Conservation (phyloP, 2,113 vertebrate species). For the Platichthys stellatus region DNA sequence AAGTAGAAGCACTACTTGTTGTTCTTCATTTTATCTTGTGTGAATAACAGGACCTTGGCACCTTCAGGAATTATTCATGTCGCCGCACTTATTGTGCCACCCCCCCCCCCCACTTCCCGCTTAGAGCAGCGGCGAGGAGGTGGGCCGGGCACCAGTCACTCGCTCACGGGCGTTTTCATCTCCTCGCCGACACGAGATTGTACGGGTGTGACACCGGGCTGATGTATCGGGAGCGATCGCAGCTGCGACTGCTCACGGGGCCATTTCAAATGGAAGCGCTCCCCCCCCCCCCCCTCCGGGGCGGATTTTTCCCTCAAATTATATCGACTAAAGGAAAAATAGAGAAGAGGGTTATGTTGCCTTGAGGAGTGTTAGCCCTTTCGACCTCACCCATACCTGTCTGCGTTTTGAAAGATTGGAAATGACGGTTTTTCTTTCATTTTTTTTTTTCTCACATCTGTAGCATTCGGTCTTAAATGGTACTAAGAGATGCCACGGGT, state of each 20-base stretch:
- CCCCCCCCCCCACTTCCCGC: neutral
- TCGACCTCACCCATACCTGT: conserved; percentile 23
- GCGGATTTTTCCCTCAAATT: conserved; percentile 37
- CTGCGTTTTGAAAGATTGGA: conserved; percentile 14
- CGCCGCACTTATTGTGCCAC: conserved; percentile 22
- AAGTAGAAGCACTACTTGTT: conserved; percentile 44
- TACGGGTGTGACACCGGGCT: conserved; percentile 63
- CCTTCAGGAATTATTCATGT: conserved; percentile 59
- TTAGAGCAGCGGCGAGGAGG: conserved; percentile 34
- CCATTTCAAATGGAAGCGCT: conserved; percentile 49
- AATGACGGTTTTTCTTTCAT: conserved; percentile 4
- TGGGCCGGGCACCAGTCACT: conserved; percentile 72
- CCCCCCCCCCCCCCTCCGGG: conserved; percentile 25
- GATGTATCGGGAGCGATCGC: conserved; percentile 62
- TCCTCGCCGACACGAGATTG: conserved; percentile 64
- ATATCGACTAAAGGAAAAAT: conserved; percentile 37
- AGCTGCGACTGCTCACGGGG: conserved; percentile 51
- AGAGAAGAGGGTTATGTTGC: conserved; percentile 37
- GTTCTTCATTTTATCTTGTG: conserved; percentile 65
- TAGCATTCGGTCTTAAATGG: conserved; percentile 1
- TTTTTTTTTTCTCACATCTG: neutral
- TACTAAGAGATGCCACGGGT: conserved; percentile 15
- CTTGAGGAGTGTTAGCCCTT: conserved; percentile 34
- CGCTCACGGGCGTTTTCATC: conserved; percentile 72
- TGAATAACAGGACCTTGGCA: conserved; percentile 53